phyloP scores from a whole-genome alignment of 2,797 vertebrate genomes.

The Eulemur albifrons region DNA sequence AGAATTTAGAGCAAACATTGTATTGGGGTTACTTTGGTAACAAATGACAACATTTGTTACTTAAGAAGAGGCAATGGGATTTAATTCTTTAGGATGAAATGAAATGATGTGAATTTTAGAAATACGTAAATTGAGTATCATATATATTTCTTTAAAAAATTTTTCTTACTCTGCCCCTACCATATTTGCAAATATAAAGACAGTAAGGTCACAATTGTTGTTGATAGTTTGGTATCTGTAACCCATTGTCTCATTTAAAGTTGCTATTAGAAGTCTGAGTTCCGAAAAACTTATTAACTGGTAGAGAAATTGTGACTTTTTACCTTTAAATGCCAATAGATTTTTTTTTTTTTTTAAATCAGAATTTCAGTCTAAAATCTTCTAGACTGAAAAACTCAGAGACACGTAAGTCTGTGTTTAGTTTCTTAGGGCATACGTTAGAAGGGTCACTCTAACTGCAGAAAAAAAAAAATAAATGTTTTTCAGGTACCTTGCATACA shows the following conservation, averaged over 20 bases:
- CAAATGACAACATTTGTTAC: neutral
- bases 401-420: neutral
- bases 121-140: neutral
- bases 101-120: neutral
- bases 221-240: neutral
- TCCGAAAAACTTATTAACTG: neutral
- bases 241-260: neutral
- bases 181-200: neutral
- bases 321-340: neutral
- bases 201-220: neutral
- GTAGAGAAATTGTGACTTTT: neutral
- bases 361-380: neutral
- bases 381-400: neutral
- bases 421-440: slow-evolving; percentile 31
- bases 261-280: neutral
- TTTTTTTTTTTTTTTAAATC: neutral
- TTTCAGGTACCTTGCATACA: slow-evolving; percentile 66
- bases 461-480: slow-evolving; percentile 70
- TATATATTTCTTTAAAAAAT: neutral
- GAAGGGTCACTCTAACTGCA: slow-evolving; percentile 25
- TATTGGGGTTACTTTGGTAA: neutral
- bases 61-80: neutral
- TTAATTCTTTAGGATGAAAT: neutral
- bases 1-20: neutral
- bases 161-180: neutral